phyloP scores from a whole-genome alignment of 2,888 invertebrate genomes.

The Digitonthophagus gazella region DNA sequence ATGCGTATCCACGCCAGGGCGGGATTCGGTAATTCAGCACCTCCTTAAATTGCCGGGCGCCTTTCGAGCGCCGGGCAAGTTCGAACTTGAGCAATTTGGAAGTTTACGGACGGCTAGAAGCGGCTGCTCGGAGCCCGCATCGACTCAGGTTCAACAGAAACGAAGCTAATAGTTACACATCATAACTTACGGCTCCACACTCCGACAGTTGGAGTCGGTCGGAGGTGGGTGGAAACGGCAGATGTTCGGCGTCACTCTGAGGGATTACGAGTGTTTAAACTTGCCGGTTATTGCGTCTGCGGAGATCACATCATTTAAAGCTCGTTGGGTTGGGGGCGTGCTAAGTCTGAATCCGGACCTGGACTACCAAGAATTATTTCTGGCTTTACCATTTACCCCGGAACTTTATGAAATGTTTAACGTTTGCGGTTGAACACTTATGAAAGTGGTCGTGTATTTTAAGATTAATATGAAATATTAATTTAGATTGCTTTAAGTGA shows the following conservation, averaged over 20 bases:
- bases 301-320: conserved; percentile 14
- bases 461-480: too few relatives aligned
- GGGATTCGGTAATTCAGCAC: neutral
- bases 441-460: neutral
- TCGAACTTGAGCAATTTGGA: conserved; percentile 22
- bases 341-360: too few relatives aligned
- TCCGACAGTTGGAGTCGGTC: neutral
- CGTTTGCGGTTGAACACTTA: neutral
- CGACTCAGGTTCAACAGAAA: conserved; percentile 8
- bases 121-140: neutral
- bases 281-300: conserved; percentile 16
- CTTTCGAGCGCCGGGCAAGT: neutral
- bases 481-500: too few relatives aligned
- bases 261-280: conserved; percentile 11
- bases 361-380: neutral
- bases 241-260: conserved; percentile 5
- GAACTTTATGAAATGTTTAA: neutral
- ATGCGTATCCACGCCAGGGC: neutral
- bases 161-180: conserved; percentile 27
- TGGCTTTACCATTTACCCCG: too few relatives aligned
- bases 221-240: conserved; percentile 2
- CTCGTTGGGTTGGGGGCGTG: conserved; percentile 7
- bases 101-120: conserved; percentile 19
- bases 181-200: conserved; percentile 18
- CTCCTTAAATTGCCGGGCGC: neutral